Conservation (phyloP, 2,797 vertebrate species). For the Gambusia yucatana region DNA sequence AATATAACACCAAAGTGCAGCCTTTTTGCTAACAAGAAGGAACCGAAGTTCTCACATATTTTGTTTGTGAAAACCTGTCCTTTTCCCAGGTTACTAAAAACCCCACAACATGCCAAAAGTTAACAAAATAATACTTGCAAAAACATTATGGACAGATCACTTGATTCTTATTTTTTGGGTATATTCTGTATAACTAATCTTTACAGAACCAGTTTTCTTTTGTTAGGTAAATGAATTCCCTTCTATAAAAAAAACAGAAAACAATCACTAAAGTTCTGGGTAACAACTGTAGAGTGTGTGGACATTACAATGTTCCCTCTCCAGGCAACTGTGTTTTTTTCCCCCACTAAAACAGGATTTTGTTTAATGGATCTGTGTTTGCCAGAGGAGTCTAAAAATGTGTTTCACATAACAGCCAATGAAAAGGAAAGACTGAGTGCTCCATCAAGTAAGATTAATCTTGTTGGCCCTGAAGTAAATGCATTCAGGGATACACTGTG, state of each 20-base stretch:
- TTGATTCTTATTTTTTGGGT: neutral
- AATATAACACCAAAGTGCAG: neutral
- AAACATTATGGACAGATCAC: neutral
- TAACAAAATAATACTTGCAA: neutral
- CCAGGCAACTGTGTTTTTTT: conserved; percentile 69
- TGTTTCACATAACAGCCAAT: conserved; percentile 49
- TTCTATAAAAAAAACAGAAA: conserved; percentile 6
- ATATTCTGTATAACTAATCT: neutral
- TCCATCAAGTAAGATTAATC: conserved; percentile 59
- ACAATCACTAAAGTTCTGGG: conserved; percentile 25
- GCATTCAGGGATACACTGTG: conserved; percentile 31
- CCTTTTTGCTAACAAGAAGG: neutral
- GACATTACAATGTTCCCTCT: conserved; percentile 65
- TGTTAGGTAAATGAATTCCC: neutral
- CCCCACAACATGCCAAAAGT: neutral
- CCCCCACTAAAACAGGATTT: conserved; percentile 35
- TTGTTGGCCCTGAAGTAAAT: conserved; percentile 39
- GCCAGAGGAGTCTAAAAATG: conserved; percentile 56
- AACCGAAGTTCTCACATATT: neutral
- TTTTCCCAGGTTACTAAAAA: neutral
- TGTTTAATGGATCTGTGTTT: conserved; percentile 66
- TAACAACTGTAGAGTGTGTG: conserved; percentile 51
- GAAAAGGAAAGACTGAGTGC: conserved; percentile 43
- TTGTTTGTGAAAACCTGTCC: neutral
- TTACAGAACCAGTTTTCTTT: neutral